Conservation (phyloP, 2,797 vertebrate genomes). For the Falco columbarius region DNA sequence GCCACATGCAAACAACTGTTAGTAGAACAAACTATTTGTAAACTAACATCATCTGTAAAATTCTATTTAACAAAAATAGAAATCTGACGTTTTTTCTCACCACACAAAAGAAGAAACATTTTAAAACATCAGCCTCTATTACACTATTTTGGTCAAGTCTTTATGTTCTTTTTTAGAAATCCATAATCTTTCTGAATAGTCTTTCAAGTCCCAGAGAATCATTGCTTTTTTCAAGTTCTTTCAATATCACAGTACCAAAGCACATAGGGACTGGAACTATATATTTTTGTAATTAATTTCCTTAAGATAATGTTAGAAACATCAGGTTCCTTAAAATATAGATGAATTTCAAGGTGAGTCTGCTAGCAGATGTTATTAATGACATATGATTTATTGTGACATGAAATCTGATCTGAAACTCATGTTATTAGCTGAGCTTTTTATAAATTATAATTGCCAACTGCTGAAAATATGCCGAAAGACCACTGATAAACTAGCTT, state of each 20-base stretch:
- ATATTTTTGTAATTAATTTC: constrained; percentile 81
- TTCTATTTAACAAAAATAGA: neutral
- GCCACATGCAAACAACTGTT: neutral
- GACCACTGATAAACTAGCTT: constrained; percentile 52
- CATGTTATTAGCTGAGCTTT: constrained; percentile 69
- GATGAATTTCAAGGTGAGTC: constrained; percentile 80
- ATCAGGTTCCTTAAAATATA: constrained; percentile 79
- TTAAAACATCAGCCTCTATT: neutral
- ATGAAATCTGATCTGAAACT: constrained; percentile 72
- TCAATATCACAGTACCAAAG: constrained; percentile 54
- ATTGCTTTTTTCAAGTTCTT: constrained; percentile 40
- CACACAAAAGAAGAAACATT: neutral
- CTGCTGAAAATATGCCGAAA: constrained; percentile 65
- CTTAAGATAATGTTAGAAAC: constrained; percentile 81
- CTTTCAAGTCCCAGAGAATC: constrained; percentile 41
- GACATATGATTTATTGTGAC: constrained; percentile 75
- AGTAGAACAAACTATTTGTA: neutral
- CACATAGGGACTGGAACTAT: constrained; percentile 52
- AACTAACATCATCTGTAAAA: neutral
- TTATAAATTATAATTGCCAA: constrained; percentile 74
- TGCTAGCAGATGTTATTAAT: constrained; percentile 75
- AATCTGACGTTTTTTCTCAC: neutral
- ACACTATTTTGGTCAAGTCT: neutral
- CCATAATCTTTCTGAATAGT: constrained; percentile 13
- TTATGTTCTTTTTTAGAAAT: neutral